Evolutionary conservation across 92 coral and sea anemone species (phyloP), one percentile per base, ranked within the genome.

Genomic region (Siderastrea siderea): DNA sequence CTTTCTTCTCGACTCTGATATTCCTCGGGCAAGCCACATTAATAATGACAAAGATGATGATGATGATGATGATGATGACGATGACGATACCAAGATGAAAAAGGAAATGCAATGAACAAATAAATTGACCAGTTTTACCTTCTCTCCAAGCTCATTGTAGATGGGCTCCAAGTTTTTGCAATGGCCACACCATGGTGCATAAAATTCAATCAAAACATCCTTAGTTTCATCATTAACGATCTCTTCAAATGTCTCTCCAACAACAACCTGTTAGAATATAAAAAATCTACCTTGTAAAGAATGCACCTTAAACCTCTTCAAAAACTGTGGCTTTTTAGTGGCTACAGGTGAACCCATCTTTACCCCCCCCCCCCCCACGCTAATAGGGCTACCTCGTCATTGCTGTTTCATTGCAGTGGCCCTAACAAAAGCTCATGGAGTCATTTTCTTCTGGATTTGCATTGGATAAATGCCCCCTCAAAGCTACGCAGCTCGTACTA

Each of bases 131-230:
- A 26, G 38, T 13, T 12, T 0, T 17, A 93, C 96, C 92, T 97
- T 97, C 74, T 97, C 99, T 7, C 99, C 99, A n/a, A 97, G 92
- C 81, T 97, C 99, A 6, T 82, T 88, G 81, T 74, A 97, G 66
- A 93, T 92, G 61, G 99, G 99, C 66, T 97, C 99, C 72, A 97
- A 70, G 90, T 78, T 95, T 81, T 97, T 97, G 73, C 99, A 97
- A 64, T 97, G 99, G 7, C 99, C 98, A 81, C 99, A 97, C 99
- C 99, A 97, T 0, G 99, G 99, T 4, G 99, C 99, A 55, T 97
- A 97, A 73, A 97, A 97, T 87, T 97, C 99, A 26, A 97, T 90
- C 51, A 97, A 89, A 43, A 97, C 99, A 87, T 97, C 99, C 77
- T 97, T 97, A 2, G 82, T 91, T 10, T 91, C 89, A 76, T 97